Base-by-base conservation (phyloP, 2,797 vertebrate species). In the Notamacropus eugenii region DNA sequence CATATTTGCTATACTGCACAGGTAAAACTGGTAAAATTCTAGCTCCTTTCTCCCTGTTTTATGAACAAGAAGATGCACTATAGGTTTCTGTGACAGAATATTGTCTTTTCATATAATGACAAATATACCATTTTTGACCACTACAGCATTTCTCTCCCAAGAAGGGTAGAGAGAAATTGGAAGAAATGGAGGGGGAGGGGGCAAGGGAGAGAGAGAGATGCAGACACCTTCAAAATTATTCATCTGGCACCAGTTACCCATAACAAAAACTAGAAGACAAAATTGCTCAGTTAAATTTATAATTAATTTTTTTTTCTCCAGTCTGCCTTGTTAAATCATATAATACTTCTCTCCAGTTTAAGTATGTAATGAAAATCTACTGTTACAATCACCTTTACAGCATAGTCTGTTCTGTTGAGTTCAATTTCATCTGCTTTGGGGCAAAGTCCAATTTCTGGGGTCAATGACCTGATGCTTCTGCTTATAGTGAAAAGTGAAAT, bases 281-380 rank as follows among this genome's bases (percentile, higher is more conserved):
- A 96, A 95, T 13, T 5, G 1, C 8, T 13, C 1, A 31, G 93
- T 67, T 93, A 92, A 54, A 29, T 46, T 96, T 90, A 92, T 74
- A 97, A 97, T 82, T 93, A 93, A 95, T 27, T 6, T 96, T 55
- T 55, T 0, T 87, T 96, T 27, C 6, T 62, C 94, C 34, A 93
- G 92, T 14, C 58, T 16, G 59, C 92, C 50, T 91, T 95, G 91
- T 97, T 97, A 93, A 98, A 58, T 74, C 97, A 97, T 3, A 8
- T 56, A 91, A 96, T 59, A 91, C 54, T 90, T 97, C 95, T 14
- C 50, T n/a, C 97, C 93, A 96, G 90, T 92, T 22, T 16, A 91
- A 62, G 90, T 56, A 52, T 82, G 96, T 91, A 97, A 95, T 91
- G 94, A 97, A 97, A 97, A 93, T 87, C 93, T 22, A 97, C 55